Percentiles rank a stretch among this genome's conserved stretches.
Evolutionary conservation across 2,888 invertebrate species (phyloP).

Genomic region (Acleris holmiana): DNA sequence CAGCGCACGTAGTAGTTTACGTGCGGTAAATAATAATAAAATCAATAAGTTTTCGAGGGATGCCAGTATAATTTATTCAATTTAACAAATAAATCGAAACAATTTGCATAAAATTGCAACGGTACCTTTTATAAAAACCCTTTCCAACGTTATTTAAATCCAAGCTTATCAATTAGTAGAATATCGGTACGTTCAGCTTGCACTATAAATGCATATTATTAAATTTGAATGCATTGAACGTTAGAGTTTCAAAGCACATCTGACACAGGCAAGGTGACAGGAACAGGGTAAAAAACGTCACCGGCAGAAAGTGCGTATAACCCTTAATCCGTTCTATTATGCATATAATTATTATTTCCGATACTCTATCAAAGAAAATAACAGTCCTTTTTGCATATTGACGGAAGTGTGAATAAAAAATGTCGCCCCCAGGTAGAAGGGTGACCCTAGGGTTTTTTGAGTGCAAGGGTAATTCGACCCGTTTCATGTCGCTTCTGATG

Average conservation of each 20-base stretch:
- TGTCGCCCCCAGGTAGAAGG: conserved; percentile 80
- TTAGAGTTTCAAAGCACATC: conserved; percentile 64
- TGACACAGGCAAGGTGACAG: conserved; percentile 78
- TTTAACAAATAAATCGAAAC: conserved; percentile 36
- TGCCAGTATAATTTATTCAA: conserved; percentile 32
- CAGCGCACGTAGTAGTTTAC: conserved; percentile 21
- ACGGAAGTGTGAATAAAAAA: conserved; percentile 83
- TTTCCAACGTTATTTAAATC: conserved; percentile 47
- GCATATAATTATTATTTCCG: conserved; percentile 85
- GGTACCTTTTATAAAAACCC: conserved; percentile 50
- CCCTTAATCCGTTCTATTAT: conserved; percentile 82
- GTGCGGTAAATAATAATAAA: conserved; percentile 30
- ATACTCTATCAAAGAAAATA: conserved; percentile 80
- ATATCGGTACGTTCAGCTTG: conserved; percentile 66
- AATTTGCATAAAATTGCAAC: conserved; percentile 47
- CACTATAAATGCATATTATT: conserved; percentile 73
- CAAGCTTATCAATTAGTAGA: conserved; percentile 65
- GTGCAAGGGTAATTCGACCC: conserved; percentile 72
- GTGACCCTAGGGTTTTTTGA: conserved; percentile 73
- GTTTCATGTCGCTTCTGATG: conserved; percentile 66
- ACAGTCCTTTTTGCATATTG: conserved; percentile 82
- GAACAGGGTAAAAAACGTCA: conserved; percentile 71
- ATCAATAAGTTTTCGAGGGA: conserved; percentile 20
- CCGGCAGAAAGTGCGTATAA: conserved; percentile 62
- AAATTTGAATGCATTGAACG: conserved; percentile 59